Conservation (phyloP, 2,113 vertebrate genomes). For the Sinocyclocheilus rhinocerous region DNA sequence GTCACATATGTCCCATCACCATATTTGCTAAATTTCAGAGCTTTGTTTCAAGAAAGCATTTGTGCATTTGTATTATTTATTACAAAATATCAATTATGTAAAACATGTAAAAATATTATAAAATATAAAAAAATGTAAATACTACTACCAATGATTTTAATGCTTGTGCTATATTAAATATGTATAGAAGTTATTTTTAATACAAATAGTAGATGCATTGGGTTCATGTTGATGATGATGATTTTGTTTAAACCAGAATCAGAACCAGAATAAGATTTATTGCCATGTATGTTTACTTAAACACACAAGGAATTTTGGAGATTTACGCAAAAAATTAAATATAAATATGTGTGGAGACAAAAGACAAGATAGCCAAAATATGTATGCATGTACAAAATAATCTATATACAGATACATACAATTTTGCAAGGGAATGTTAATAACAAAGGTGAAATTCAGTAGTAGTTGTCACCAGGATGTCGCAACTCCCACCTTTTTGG, state of each 20-base stretch:
- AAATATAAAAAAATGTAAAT: not conserved
- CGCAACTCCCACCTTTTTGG: not conserved
- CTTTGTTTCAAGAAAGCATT: not conserved
- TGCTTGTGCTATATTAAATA: not conserved
- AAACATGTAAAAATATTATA: not conserved
- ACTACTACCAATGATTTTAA: not conserved
- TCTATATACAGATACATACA: too few relatives aligned
- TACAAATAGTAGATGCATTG: not conserved
- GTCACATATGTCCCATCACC: too few relatives aligned
- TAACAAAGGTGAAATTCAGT: not conserved
- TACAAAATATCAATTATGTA: not conserved
- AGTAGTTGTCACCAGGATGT: not conserved
- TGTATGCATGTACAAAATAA: too few relatives aligned
- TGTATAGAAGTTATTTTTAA: not conserved
- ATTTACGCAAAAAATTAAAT: too few relatives aligned
- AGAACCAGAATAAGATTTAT: not conserved
- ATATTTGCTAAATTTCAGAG: too few relatives aligned
- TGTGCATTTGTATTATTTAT: not conserved
- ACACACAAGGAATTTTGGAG: too few relatives aligned
- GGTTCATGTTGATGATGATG: not conserved
- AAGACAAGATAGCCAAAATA: not conserved
- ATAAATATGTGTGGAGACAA: not conserved
- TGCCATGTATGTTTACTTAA: too few relatives aligned
- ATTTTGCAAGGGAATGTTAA: not conserved
- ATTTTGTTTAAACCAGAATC: not conserved